These are phyloP conservation scores for Rhynchopsitta pachyrhyncha DNA, from an alignment of 2,113 vertebrate genomes.

Conservation along the genomic window DNA sequence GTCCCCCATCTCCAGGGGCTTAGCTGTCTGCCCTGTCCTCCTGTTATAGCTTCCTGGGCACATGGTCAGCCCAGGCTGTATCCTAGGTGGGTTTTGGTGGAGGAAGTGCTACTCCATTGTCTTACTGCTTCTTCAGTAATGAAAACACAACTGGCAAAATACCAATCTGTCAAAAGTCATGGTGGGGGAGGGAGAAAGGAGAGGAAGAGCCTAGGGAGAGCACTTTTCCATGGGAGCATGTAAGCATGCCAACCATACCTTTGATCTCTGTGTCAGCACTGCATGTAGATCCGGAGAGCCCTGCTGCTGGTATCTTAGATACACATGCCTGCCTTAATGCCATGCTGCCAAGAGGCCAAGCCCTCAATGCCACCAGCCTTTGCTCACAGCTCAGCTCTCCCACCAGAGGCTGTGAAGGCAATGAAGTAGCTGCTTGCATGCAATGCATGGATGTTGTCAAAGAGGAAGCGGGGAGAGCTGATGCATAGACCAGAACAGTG, in stretches of 20 bases:
- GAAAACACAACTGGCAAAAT: background rate
- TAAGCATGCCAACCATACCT: background rate
- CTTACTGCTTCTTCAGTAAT: background rate
- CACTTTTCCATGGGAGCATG: accelerated
- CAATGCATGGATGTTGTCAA: accelerated
- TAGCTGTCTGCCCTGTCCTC: background rate
- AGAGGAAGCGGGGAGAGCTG: background rate
- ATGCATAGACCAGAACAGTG: background rate
- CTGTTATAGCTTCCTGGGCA: background rate
- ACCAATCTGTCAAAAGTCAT: background rate
- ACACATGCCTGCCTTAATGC: background rate
- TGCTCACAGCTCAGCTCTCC: background rate
- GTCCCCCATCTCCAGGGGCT: accelerated
- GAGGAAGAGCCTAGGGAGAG: background rate
- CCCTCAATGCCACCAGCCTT: background rate
- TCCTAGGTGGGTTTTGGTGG: background rate
- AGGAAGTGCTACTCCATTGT: accelerated
- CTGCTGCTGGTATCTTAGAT: background rate
- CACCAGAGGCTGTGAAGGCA: accelerated
- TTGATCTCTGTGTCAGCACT: background rate
- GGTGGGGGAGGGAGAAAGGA: background rate
- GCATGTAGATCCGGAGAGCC: background rate
- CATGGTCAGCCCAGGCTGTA: accelerated
- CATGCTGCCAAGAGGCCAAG: background rate
- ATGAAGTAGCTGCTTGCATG: accelerated